Base-by-base conservation (phyloP, 2,797 vertebrate genomes). In the Cyclopterus lumpus region DNA sequence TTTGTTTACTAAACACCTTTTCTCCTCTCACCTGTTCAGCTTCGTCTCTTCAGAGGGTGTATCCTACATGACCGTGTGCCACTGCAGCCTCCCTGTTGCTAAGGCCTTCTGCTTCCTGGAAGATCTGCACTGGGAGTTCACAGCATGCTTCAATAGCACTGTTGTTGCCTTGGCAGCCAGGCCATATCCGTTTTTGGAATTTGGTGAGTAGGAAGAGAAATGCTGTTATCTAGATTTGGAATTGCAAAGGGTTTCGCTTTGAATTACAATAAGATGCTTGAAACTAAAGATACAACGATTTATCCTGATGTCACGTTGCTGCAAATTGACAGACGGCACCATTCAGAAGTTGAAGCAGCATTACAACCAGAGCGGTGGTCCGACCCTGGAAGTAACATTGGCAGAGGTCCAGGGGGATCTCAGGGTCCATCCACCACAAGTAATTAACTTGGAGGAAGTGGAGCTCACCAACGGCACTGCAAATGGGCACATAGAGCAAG, bases 81-180 rank as follows among this genome's bases (percentile, higher is more conserved):
- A 95, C 88, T 92, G 84, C 86, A 95, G 79, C 87, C 96, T 96
- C 86, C 96, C 97, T 2, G 92, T 94, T n/a, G 92, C 96, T 88
- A 95, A 96, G 92, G 97, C 96, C 53, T 99, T 99, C 94, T 97
- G 97, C 94, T 99, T 99, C 93, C 91, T 99, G 86, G 97, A 99
- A 87, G 97, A 98, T 82, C 92, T 99, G 74, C 96, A 93, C 58
- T 98, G 97, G 97, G 96, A 97, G 85, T 99, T 99, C 93, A 93
- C 95, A 28, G 91, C 96, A 70, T 95, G 95, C 81, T 97, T 96
- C 18, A 93, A 95, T 73, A 89, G 87, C 59, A 86, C 94, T 20
- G 92, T 93, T 20, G 91, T 99, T 22, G 85, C 92, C 71, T 90
- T 97, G 84, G 97, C 96, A 87, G 95, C 94, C 88, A 94, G 97